These are phyloP conservation scores for Galendromus occidentalis DNA, from an alignment of 1,140 invertebrate species.

Conservation along the genomic window DNA sequence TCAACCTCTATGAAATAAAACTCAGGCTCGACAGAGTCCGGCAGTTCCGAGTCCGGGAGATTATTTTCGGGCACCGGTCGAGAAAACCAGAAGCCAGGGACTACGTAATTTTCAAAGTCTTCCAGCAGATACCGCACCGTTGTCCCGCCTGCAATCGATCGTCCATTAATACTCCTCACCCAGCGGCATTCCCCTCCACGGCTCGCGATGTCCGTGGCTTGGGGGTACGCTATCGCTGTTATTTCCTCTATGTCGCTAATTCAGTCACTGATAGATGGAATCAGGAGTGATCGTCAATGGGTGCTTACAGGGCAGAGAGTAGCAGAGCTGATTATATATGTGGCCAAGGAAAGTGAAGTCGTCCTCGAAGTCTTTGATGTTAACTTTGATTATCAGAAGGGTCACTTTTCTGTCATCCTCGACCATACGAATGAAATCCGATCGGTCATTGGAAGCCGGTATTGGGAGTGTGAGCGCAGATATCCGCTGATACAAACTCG, in stretches of 20 bases:
- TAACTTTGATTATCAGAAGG: background rate
- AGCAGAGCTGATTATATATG: background rate
- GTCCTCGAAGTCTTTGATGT: background rate
- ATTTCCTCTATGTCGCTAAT: too few species aligned
- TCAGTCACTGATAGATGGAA: too few species aligned
- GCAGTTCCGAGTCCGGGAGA: too few species aligned
- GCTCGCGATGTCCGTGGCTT: too few species aligned
- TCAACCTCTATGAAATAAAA: too few species aligned
- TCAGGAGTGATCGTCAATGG: too few species aligned
- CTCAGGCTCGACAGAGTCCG: too few species aligned
- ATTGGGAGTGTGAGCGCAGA: background rate
- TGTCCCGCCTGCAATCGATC: too few species aligned
- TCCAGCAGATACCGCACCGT: background rate
- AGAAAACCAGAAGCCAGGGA: background rate
- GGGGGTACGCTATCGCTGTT: too few species aligned
- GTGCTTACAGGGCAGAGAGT: background rate
- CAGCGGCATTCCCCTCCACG: too few species aligned
- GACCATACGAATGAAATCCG: background rate
- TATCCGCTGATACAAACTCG: background rate
- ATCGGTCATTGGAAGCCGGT: background rate
- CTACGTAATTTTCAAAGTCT: conserved; percentile 9
- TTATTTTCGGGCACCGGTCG: background rate
- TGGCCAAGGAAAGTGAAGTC: background rate
- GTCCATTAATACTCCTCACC: too few species aligned
- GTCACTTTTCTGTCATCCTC: background rate